These are phyloP conservation scores for Hippopotamus amphibius DNA, from an alignment of 2,113 vertebrate species.

Conservation along the genomic window DNA sequence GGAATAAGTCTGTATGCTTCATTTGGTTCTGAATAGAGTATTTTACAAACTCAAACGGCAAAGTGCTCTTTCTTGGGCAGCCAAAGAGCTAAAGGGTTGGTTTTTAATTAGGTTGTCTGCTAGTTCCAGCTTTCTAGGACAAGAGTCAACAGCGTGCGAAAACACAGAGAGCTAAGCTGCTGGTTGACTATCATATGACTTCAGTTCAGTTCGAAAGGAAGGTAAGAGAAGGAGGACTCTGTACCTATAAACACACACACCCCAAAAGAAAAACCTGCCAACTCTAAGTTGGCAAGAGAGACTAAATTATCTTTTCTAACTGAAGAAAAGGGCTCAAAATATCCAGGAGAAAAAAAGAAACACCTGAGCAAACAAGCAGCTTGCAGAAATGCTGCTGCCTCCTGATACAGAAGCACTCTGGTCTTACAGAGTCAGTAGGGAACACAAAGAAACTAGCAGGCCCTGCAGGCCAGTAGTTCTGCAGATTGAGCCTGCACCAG, in stretches of 20 bases:
- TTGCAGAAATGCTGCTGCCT: not conserved
- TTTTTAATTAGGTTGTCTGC: not conserved
- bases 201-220: not conserved
- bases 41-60: not conserved
- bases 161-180: not conserved
- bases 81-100: not conserved
- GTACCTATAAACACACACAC: not conserved
- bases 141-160: not conserved
- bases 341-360: not conserved
- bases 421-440: not conserved
- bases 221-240: not conserved
- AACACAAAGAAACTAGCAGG: not conserved
- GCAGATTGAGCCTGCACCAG: accelerated
- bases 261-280: not conserved
- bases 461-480: accelerated
- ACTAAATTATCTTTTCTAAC: not conserved
- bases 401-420: not conserved
- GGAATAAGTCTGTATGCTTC: not conserved
- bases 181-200: not conserved
- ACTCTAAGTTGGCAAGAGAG: not conserved
- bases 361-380: not conserved
- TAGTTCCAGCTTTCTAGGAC: not conserved
- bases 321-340: not conserved
- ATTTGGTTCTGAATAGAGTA: not conserved
- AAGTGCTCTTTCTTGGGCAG: not conserved